Evolutionary conservation across 1,140 invertebrate genomes (phyloP), one percentile per base, ranked within the genome.

Genomic region (Zaprionus africanus): DNA sequence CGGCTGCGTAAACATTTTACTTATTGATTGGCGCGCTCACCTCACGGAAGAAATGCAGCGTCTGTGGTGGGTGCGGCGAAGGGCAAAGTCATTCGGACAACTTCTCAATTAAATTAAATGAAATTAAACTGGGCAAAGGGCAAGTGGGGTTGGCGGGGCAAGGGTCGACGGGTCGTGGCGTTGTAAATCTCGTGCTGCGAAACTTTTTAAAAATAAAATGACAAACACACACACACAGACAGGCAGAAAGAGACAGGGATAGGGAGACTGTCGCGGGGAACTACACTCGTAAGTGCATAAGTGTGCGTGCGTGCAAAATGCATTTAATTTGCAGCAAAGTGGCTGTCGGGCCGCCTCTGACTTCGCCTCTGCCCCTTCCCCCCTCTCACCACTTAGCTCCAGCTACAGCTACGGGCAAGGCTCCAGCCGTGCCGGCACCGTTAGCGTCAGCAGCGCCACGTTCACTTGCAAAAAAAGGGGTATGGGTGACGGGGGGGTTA

Each of bases 141-240:
- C 43, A 15, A 11, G 5, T 2, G n/a, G 41, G 46, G 13, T 13
- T 12, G 9, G n/a, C 9, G 61, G 41, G 9, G 46, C 19, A 56
- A 56, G 41, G 38, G 64, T 58, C 46, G 58, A 24, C 66, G 49
- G 34, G 38, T 31, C 56, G 41, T 34, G 75, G 75, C 74, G 68
- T 68, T 79, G 67, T 79, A 87, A 88, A 87, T 87, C 83, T 87
- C 83, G 70, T 81, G 83, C 64, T 58, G 84, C 17, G 80, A 78
- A 87, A 87, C 76, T 79, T 88, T 87, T 88, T 87, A 65, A 64
- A 84, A 87, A 88, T 87, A 83, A 87, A 87, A 87, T 87, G 84
- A 87, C 82, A 87, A 82, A 74, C 71, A 79, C 76, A 76, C 76
- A 86, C 38, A 68, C 36, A 67, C 31, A 74, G 57, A 67, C 15